Evolutionary conservation across 2,797 vertebrate species (phyloP).

Genomic region (Etheostoma nigrum): DNA sequence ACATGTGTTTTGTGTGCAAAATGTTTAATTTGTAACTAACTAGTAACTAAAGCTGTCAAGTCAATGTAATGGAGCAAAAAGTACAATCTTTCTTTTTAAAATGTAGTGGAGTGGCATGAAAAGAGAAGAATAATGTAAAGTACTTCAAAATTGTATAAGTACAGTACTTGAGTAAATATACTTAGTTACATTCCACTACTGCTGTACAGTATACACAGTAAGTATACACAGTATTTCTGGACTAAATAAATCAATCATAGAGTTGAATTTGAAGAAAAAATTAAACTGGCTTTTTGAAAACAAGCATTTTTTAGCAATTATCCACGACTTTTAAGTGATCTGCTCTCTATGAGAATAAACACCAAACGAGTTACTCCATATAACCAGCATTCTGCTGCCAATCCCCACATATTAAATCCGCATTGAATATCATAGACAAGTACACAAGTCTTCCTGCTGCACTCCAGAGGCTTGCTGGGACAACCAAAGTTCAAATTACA

Average conservation of each 20-base stretch:
- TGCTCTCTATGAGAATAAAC: conserved; percentile 10
- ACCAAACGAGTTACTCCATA: conserved; percentile 3
- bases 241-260: conserved; percentile 6
- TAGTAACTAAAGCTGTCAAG: too few relatives aligned
- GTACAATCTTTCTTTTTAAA: too few relatives aligned
- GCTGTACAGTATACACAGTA: too few relatives aligned
- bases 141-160: too few relatives aligned
- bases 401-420: background rate
- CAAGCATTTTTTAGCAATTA: conserved; percentile 20
- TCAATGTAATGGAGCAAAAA: too few relatives aligned
- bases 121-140: too few relatives aligned
- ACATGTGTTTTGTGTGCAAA: too few relatives aligned
- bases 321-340: background rate
- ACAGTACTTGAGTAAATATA: too few relatives aligned
- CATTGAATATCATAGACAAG: conserved; percentile 31
- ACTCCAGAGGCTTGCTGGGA: conserved; percentile 45
- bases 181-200: too few relatives aligned
- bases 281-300: background rate
- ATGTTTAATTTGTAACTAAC: too few relatives aligned
- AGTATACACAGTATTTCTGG: background rate
- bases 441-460: conserved; percentile 28
- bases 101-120: too few relatives aligned
- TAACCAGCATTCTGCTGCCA: conserved; percentile 20
- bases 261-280: conserved; percentile 7
- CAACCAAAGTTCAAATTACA: conserved; percentile 74